Evolutionary conservation across 2,113 vertebrate species (phyloP).

Genomic region (Gopherus evgoodei): DNA sequence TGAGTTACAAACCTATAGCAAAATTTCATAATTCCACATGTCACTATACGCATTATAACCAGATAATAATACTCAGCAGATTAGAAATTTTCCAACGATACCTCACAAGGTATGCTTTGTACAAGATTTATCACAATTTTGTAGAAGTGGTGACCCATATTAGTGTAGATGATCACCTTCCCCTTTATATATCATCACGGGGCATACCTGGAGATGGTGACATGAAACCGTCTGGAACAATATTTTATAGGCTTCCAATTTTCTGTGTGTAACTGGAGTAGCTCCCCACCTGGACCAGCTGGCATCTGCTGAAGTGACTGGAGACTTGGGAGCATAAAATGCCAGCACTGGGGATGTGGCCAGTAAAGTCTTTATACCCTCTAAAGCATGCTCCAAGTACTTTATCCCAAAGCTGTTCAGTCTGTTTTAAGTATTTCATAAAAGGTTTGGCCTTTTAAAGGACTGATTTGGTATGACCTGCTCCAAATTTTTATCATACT

Average conservation of each 20-base stretch:
- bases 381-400: accelerated
- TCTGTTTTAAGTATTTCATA: neutral
- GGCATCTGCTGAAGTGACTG: neutral
- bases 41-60: neutral
- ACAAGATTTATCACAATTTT: neutral
- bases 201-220: accelerated
- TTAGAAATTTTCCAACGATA: neutral
- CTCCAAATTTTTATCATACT: neutral
- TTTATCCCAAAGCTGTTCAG: accelerated
- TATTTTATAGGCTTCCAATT: neutral
- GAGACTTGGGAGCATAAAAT: neutral
- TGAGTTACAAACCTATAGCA: neutral
- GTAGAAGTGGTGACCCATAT: neutral
- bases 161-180: neutral
- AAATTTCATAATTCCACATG: neutral
- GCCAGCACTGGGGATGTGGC: neutral
- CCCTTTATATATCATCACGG: neutral
- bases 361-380: accelerated
- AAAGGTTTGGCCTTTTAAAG: neutral
- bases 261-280: neutral
- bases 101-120: neutral
- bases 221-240: neutral
- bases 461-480: neutral
- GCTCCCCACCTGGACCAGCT: neutral
- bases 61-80: neutral